phyloP scores from a whole-genome alignment of 2,888 invertebrate genomes.

The Ophonus ardosiacus region DNA sequence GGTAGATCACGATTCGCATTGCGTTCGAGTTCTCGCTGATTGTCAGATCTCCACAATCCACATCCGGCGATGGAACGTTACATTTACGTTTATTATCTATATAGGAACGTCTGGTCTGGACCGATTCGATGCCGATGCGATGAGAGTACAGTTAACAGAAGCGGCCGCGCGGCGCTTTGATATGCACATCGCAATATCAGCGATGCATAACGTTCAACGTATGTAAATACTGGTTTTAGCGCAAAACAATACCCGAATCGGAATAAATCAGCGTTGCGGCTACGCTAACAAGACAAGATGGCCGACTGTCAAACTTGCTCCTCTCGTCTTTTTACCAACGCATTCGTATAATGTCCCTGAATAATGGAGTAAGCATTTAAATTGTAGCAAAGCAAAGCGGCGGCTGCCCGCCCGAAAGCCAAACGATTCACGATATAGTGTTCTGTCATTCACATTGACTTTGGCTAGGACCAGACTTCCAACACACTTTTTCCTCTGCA shows the following conservation, averaged over 20 bases:
- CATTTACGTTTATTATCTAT: slow-evolving; percentile 34
- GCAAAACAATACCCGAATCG: slow-evolving; percentile 70
- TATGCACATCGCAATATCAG: slow-evolving; percentile 62
- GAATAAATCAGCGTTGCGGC: slow-evolving; percentile 72
- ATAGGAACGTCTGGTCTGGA: slow-evolving; percentile 15
- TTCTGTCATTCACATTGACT: slow-evolving; percentile 71
- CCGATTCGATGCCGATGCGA: background rate
- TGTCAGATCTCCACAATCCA: background rate
- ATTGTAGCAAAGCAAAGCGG: slow-evolving; percentile 69
- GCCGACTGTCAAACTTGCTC: slow-evolving; percentile 67
- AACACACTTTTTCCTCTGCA: background rate
- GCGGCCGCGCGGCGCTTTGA: slow-evolving; percentile 54
- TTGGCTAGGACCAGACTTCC: slow-evolving; percentile 65
- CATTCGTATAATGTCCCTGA: slow-evolving; percentile 73
- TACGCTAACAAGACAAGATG: slow-evolving; percentile 72
- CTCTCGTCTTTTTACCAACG: slow-evolving; percentile 70
- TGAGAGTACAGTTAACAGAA: slow-evolving; percentile 26
- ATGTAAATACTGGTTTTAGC: slow-evolving; percentile 63
- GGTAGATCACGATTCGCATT: slow-evolving; percentile 56
- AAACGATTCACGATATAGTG: slow-evolving; percentile 68
- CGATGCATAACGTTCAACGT: slow-evolving; percentile 63
- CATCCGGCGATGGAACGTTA: slow-evolving; percentile 18
- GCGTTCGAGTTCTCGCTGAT: slow-evolving; percentile 19
- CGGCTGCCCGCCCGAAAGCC: slow-evolving; percentile 65
- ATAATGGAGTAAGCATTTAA: slow-evolving; percentile 75